phyloP scores from a whole-genome alignment of 2,888 invertebrate genomes.

The Crossocerus cetratus region DNA sequence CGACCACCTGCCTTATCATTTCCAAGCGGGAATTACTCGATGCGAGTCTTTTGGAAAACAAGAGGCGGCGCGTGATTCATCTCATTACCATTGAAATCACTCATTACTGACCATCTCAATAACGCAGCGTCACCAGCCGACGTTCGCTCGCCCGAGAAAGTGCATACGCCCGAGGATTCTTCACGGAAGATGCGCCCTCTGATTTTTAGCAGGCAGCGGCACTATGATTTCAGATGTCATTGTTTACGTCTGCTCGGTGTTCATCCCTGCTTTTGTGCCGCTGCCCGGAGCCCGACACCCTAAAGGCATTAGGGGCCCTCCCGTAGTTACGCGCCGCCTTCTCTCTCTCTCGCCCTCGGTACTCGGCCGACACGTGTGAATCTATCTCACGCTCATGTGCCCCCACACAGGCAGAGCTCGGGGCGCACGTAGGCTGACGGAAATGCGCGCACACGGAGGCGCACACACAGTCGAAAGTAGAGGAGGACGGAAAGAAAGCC shows the following conservation, averaged over 20 bases:
- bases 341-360: conserved; percentile 3
- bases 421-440: not conserved
- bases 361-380: conserved; percentile 35
- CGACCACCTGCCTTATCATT: not conserved
- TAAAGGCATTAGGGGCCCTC: conserved; percentile 43
- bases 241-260: conserved; percentile 64
- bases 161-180: no score
- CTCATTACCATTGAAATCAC: not conserved
- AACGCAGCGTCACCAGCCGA: not conserved
- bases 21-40: not conserved
- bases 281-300: conserved; percentile 20
- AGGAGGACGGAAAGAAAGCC: not conserved
- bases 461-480: not conserved
- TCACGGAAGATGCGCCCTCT: conserved; percentile 15
- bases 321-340: conserved; percentile 24
- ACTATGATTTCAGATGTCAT: conserved; percentile 58
- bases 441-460: not conserved
- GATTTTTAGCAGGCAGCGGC: conserved; percentile 23
- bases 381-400: conserved; percentile 14
- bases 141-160: not conserved
- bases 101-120: not conserved
- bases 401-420: not conserved
- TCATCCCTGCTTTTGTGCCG: conserved; percentile 49
- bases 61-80: not conserved
- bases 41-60: not conserved